phyloP scores from a whole-genome alignment of 2,888 invertebrate genomes.

The Sarcophaga rosellei region DNA sequence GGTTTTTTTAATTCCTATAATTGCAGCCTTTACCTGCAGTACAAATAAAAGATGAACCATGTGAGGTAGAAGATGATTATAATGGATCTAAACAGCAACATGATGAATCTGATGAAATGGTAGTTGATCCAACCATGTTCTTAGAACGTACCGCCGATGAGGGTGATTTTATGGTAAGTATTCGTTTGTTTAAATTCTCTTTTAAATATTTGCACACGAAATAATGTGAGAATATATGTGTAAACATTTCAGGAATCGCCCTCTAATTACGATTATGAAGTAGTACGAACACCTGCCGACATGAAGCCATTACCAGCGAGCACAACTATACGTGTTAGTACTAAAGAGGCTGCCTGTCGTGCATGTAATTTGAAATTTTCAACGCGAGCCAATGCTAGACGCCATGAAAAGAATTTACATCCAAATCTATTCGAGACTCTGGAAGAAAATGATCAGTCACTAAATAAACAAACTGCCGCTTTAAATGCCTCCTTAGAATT shows the following conservation, averaged over 20 bases:
- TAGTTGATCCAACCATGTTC: conserved; percentile 81
- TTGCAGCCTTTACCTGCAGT: conserved; percentile 78
- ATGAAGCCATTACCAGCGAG: conserved; percentile 63
- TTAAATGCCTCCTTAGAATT: conserved; percentile 77
- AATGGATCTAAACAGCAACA: conserved; percentile 72
- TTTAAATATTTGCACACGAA: neutral
- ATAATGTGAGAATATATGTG: neutral
- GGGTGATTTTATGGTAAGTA: conserved; percentile 76
- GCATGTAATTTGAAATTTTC: conserved; percentile 81
- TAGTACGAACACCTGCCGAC: conserved; percentile 59
- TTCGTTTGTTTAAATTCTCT: too few species aligned
- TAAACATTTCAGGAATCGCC: conserved; percentile 53
- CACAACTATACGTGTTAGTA: conserved; percentile 69
- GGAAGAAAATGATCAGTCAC: conserved; percentile 74
- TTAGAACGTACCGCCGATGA: conserved; percentile 80
- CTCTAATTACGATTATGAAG: conserved; percentile 59
- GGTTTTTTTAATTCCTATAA: conserved; percentile 32
- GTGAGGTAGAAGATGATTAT: conserved; percentile 78
- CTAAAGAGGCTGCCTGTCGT: conserved; percentile 79
- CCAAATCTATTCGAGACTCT: conserved; percentile 78
- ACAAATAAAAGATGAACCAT: conserved; percentile 80
- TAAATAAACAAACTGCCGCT: conserved; percentile 77
- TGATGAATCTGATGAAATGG: conserved; percentile 79
- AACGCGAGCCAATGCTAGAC: conserved; percentile 81
- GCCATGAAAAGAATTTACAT: conserved; percentile 81